Conservation (phyloP, 2,113 vertebrate species). For the Myrmecobius fasciatus region DNA sequence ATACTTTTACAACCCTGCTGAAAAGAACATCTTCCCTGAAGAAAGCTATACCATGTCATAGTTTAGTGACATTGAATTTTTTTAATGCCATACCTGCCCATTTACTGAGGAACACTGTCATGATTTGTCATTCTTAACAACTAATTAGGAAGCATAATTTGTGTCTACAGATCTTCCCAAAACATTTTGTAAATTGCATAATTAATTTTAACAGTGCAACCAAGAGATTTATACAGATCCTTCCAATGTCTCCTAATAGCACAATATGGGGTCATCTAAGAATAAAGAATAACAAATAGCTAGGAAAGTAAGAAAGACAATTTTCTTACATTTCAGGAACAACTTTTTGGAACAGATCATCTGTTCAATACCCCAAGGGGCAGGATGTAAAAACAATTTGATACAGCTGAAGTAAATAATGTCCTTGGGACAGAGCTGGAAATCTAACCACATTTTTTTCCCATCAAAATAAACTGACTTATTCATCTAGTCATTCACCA, state of each 20-base stretch:
- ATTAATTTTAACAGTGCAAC: constrained; percentile 56
- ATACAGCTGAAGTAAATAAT: constrained; percentile 60
- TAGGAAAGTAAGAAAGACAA: constrained; percentile 44
- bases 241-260: constrained; percentile 37
- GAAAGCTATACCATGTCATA: neutral
- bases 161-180: constrained; percentile 65
- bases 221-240: neutral
- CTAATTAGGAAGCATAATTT: constrained; percentile 71
- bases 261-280: constrained; percentile 9
- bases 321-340: constrained; percentile 38
- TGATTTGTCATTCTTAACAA: constrained; percentile 57
- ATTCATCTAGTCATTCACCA: neutral
- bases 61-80: constrained; percentile 69
- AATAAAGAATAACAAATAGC: constrained; percentile 59
- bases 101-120: neutral
- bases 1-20: constrained; percentile 31
- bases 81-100: constrained; percentile 69
- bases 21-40: constrained; percentile 17
- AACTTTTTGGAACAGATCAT: constrained; percentile 71
- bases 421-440: constrained; percentile 34
- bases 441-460: constrained; percentile 34
- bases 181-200: constrained; percentile 70
- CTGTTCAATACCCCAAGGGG: constrained; percentile 56
- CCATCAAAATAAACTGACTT: neutral
- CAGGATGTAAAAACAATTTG: constrained; percentile 57